phyloP scores from a whole-genome alignment of 1,140 invertebrate genomes.

The Neotoxoptera formosana region DNA sequence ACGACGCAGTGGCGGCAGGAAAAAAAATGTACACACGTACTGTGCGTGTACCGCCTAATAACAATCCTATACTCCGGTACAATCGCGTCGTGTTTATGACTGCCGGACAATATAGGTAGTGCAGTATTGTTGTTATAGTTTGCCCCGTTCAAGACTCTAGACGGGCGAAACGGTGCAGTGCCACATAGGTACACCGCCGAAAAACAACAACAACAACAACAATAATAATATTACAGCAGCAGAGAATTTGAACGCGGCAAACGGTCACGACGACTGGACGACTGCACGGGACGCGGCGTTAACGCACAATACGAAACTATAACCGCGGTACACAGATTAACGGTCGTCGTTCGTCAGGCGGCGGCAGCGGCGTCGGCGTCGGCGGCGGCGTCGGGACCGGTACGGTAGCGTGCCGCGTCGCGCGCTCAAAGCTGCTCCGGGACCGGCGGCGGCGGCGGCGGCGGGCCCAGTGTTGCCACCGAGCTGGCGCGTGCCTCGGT shows the following conservation, averaged over 20 bases:
- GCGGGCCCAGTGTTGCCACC: slow-evolving; percentile 36
- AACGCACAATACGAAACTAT: not conserved
- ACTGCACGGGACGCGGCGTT: not conserved
- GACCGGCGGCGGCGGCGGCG: not conserved
- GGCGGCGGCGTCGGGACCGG: slow-evolving; percentile 25
- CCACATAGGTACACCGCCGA: not conserved
- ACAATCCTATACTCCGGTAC: not conserved
- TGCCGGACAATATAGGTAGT: not conserved
- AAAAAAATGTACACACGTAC: not conserved
- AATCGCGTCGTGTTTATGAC: not conserved
- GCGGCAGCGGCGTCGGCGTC: not conserved
- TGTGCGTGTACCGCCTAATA: not conserved
- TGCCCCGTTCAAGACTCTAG: not conserved
- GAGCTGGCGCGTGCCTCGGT: not conserved
- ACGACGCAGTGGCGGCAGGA: not conserved
- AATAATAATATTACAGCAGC: not conserved
- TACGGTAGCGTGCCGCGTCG: slow-evolving; percentile 22
- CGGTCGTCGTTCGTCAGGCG: not conserved
- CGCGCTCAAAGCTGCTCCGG: slow-evolving; percentile 5
- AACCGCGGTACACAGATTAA: not conserved
- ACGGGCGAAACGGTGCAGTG: not conserved
- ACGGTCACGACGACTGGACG: not conserved
- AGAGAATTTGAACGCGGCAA: not conserved
- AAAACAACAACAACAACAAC: not conserved
- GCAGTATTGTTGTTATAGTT: not conserved